These are phyloP conservation scores for Polymixis flavicincta DNA, from an alignment of 2,888 invertebrate genomes.

Conservation along the genomic window DNA sequence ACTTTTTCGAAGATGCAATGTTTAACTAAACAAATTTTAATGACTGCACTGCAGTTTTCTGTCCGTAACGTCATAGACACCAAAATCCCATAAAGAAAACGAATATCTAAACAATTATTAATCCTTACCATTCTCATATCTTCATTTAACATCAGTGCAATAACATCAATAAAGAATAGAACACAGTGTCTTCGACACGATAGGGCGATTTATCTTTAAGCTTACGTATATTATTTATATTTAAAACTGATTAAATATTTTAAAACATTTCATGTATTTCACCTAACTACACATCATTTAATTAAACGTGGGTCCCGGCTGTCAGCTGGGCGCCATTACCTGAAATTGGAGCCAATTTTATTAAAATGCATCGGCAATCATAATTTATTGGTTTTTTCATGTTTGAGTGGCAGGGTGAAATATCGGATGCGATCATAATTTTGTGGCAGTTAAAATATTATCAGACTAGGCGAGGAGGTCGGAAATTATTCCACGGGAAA, in stretches of 20 bases:
- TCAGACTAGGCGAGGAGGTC: too few relatives aligned
- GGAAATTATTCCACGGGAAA: too few relatives aligned
- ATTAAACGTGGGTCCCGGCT: conserved; percentile 83
- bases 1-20: neutral
- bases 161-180: conserved; percentile 20
- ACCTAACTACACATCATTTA: conserved; percentile 57
- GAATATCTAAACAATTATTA: too few relatives aligned
- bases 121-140: too few relatives aligned
- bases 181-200: conserved; percentile 62
- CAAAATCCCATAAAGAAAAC: neutral
- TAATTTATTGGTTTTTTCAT: conserved; percentile 29
- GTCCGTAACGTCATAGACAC: neutral
- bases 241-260: conserved; percentile 44
- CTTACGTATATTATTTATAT: conserved; percentile 52
- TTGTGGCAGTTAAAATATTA: neutral
- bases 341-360: conserved; percentile 71
- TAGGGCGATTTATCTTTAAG: conserved; percentile 34
- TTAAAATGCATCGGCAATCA: conserved; percentile 35
- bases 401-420: neutral
- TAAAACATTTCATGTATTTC: conserved; percentile 63
- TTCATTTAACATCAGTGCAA: conserved; percentile 28
- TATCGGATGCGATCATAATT: neutral
- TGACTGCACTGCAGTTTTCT: neutral
- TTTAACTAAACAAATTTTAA: too few relatives aligned
- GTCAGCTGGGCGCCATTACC: conserved; percentile 77